A percentile compares a stretch with the other conserved stretches of the same genome.
Conservation (phyloP, 2,113 vertebrate species). For the Oreochromis spilurus region DNA sequence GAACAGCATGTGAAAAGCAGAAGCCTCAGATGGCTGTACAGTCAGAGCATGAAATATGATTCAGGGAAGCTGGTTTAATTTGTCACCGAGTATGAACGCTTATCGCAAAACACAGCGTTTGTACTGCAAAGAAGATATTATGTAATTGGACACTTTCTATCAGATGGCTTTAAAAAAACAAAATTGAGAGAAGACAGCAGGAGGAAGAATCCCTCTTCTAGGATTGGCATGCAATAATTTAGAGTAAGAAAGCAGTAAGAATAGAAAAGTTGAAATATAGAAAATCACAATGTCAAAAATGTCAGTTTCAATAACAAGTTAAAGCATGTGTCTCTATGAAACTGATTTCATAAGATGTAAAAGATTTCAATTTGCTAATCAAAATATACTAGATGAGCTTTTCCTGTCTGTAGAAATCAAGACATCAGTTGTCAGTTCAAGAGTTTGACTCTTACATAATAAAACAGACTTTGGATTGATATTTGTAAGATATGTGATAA, state of each 20-base stretch:
- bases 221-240: neutral
- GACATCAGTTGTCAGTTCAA: constrained; percentile 29
- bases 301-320: neutral
- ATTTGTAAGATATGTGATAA: neutral
- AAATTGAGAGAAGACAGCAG: neutral
- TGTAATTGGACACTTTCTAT: neutral
- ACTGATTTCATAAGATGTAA: neutral
- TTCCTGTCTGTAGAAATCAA: constrained; percentile 13
- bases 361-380: neutral
- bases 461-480: neutral
- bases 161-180: neutral
- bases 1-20: neutral
- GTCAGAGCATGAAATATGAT: neutral
- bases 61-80: neutral
- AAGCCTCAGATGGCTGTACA: neutral
- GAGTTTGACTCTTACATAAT: neutral
- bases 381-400: constrained; percentile 6
- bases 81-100: neutral
- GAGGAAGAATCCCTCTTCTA: neutral
- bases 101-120: neutral
- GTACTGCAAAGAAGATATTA: neutral
- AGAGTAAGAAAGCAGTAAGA: neutral
- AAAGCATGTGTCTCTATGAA: neutral
- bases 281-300: neutral
- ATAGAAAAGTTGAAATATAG: neutral